Percentiles rank a stretch among this genome's conserved stretches.
phyloP scores from a whole-genome alignment of 2,888 invertebrate genomes.

The Aphodius sticticus region DNA sequence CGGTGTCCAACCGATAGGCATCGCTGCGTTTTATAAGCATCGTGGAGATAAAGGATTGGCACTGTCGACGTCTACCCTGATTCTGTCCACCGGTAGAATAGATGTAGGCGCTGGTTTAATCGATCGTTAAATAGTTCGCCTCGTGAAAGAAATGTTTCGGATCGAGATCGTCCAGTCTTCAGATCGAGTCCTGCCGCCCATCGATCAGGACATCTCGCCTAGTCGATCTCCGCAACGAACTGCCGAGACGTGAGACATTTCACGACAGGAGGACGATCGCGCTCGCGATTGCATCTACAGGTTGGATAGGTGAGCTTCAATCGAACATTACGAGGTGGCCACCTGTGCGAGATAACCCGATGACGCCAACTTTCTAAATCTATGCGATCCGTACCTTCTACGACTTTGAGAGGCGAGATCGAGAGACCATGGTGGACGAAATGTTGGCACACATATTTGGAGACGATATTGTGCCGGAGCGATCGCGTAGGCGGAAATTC shows the following conservation, averaged over 20 bases:
- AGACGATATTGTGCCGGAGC: background rate
- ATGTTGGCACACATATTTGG: slow-evolving; percentile 4
- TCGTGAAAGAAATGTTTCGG: slow-evolving; percentile 20
- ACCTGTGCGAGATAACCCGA: background rate
- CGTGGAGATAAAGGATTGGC: background rate
- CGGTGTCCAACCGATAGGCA: background rate
- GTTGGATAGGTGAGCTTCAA: background rate
- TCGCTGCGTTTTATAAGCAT: background rate
- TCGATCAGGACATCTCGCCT: background rate
- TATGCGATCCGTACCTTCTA: background rate
- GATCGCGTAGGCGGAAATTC: background rate
- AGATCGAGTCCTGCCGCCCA: background rate
- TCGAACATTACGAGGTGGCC: background rate
- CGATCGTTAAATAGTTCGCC: slow-evolving; percentile 24
- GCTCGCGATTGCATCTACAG: background rate
- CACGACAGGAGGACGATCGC: background rate
- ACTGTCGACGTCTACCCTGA: background rate
- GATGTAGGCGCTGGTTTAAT: slow-evolving; percentile 14
- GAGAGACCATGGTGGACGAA: background rate
- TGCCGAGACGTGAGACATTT: background rate
- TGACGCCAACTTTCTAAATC: slow-evolving; percentile 4
- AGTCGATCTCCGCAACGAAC: background rate
- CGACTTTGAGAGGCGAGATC: background rate
- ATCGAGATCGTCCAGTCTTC: slow-evolving; percentile 15
- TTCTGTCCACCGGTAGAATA: slow-evolving; percentile 5